Evolutionary conservation across 2,797 vertebrate genomes (phyloP), one percentile per base, ranked within the genome.

Genomic region (Strix occidentalis): DNA sequence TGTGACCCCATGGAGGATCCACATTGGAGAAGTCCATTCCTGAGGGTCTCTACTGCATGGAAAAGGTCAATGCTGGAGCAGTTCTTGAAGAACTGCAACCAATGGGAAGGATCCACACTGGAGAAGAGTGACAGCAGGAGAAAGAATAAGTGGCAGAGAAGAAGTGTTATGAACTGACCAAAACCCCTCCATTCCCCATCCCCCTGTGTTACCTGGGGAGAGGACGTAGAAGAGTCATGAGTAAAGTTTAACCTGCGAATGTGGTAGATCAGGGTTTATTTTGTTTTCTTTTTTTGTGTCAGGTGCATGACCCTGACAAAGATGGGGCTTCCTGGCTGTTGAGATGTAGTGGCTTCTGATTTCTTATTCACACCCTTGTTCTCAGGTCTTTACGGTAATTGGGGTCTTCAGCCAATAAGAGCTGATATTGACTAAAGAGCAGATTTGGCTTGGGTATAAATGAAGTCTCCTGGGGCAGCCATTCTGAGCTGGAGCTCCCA

Each of bases 121-220:
- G 20, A 79, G n/a, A 15, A 79, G 6, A 5, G 6, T 58, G 66
- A 35, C 13, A 80, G 8, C 25, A 41, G 53, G 17, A 54, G 29
- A 35, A 84, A 29, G 37, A 39, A n/a, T 4, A 24, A 65, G 7
- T 35, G 5, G 17, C 29, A 60, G 15, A 53, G 7, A 17, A 0
- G 2, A 60, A 74, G 7, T 0, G 1, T 19, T 35, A 41, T 7
- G 12, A 74, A 33, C 21, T 28, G 13, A 41, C 8, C 8, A 12
- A 71, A 53, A 35, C 2, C 4, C 11, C 13, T 43, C 16, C 6
- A 12, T 50, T 64, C 18, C 24, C 8, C 46, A 28, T 9, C 3
- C 5, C 6, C 29, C 25, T 68, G 21, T 65, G 12, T 17, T 5
- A 9, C 12, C 31, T 0, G 0, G 10, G 8, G 10, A 16, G 10